phyloP scores from a whole-genome alignment of 1,140 invertebrate species.

The Rhizoglyphus robini region DNA sequence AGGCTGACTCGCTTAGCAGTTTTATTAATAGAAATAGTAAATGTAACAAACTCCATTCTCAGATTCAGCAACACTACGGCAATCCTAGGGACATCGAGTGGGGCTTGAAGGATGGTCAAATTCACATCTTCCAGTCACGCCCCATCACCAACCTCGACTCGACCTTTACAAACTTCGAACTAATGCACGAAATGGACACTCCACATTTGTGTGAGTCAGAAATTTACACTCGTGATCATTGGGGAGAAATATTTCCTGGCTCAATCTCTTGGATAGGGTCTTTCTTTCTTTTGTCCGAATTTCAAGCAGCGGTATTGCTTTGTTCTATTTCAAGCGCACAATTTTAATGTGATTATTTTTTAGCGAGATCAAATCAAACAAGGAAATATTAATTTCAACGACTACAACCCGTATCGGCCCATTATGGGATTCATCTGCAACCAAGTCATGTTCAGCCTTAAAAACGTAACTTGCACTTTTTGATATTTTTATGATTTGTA shows the following conservation, averaged over 20 bases:
- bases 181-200: slow-evolving; percentile 24
- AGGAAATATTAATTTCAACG: slow-evolving; percentile 7
- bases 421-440: slow-evolving; percentile 13
- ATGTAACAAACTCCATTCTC: background rate
- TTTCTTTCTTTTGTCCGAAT: background rate
- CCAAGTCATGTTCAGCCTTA: slow-evolving; percentile 19
- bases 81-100: slow-evolving; percentile 26
- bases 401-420: slow-evolving; percentile 18
- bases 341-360: background rate
- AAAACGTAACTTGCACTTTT: background rate
- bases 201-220: slow-evolving; percentile 16
- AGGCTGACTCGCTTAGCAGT: no score
- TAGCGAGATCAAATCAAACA: slow-evolving; percentile 9
- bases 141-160: slow-evolving; percentile 22
- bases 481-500: background rate
- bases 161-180: slow-evolving; percentile 20
- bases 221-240: slow-evolving; percentile 23
- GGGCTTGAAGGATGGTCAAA: slow-evolving; percentile 19
- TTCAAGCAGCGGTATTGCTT: background rate
- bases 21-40: no score
- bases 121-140: slow-evolving; percentile 23
- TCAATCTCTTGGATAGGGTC: slow-evolving; percentile 7
- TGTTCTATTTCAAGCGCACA: background rate
- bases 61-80: slow-evolving; percentile 15
- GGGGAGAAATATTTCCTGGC: slow-evolving; percentile 20